phyloP scores from a whole-genome alignment of 2,888 invertebrate species.

The Hermaeophaga mercurialis region DNA sequence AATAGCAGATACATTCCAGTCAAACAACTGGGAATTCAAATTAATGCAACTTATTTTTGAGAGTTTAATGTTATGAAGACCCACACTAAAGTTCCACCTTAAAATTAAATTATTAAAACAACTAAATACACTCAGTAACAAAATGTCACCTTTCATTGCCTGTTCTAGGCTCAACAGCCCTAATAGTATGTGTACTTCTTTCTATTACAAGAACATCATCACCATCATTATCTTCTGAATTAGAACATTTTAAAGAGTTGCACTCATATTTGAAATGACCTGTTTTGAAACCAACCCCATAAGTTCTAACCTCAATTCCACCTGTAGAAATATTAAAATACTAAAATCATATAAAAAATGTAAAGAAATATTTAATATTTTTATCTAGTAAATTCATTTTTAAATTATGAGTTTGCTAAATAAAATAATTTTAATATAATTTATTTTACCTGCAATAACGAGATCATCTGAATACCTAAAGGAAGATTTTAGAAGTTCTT shows the following conservation, averaged over 20 bases:
- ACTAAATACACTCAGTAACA: too few relatives aligned
- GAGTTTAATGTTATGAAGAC: constrained; percentile 79
- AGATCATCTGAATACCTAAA: constrained; percentile 85
- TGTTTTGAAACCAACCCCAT: constrained; percentile 79
- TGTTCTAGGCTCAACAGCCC: constrained; percentile 85
- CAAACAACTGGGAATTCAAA: constrained; percentile 44
- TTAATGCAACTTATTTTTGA: constrained; percentile 56
- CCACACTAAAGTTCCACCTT: constrained; percentile 96
- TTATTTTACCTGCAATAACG: constrained; percentile 71
- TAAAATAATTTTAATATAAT: constrained; percentile 12
- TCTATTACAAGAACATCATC: constrained; percentile 74
- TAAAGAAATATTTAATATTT: too few relatives aligned
- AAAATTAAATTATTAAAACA: constrained; percentile 30
- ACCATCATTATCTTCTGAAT: constrained; percentile 59
- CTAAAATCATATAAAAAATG: too few relatives aligned
- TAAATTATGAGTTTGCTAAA: too few relatives aligned
- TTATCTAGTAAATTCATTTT: too few relatives aligned
- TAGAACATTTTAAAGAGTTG: constrained; percentile 72
- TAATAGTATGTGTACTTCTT: constrained; percentile 82
- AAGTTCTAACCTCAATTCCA: constrained; percentile 83
- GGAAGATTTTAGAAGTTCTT: constrained; percentile 84
- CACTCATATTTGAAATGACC: constrained; percentile 80
- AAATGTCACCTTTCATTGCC: constrained; percentile 77
- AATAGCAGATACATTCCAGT: constrained; percentile 67
- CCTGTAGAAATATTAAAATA: constrained; percentile 57